phyloP scores from a whole-genome alignment of 1,140 invertebrate species.

The Octopus bimaculoides region DNA sequence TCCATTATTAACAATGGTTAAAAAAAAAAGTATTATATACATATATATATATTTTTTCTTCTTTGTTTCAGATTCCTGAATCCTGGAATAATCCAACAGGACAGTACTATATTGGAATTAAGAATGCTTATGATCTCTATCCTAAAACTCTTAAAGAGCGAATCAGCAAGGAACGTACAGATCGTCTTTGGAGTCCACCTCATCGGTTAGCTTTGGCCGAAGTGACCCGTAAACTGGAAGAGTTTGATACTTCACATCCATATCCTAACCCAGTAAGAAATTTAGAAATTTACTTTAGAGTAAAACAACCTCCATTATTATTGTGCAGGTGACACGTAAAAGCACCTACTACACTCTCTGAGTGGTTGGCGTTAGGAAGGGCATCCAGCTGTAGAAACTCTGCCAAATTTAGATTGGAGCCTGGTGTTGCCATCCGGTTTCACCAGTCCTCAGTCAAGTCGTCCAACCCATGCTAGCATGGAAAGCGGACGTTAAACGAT shows the following conservation, averaged over 20 bases:
- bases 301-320: too few relatives aligned
- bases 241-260: constrained; percentile 56
- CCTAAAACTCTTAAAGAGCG: constrained; percentile 79
- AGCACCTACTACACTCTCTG: too few relatives aligned
- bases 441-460: too few relatives aligned
- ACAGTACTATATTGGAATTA: constrained; percentile 78
- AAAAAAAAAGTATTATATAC: background rate
- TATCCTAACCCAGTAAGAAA: constrained; percentile 54
- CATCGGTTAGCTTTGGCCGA: constrained; percentile 79
- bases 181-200: constrained; percentile 79
- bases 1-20: background rate
- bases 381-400: too few relatives aligned
- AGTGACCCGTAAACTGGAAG: constrained; percentile 69
- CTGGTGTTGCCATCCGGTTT: too few relatives aligned
- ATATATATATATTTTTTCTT: background rate
- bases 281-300: background rate
- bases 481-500: too few relatives aligned
- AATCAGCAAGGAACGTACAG: constrained; percentile 77
- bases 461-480: too few relatives aligned
- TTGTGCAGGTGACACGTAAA: too few relatives aligned
- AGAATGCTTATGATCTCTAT: constrained; percentile 80
- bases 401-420: too few relatives aligned
- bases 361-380: too few relatives aligned
- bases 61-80: constrained; percentile 70
- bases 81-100: constrained; percentile 81